Conservation (phyloP, 2,113 vertebrate species). For the Orcinus orca region DNA sequence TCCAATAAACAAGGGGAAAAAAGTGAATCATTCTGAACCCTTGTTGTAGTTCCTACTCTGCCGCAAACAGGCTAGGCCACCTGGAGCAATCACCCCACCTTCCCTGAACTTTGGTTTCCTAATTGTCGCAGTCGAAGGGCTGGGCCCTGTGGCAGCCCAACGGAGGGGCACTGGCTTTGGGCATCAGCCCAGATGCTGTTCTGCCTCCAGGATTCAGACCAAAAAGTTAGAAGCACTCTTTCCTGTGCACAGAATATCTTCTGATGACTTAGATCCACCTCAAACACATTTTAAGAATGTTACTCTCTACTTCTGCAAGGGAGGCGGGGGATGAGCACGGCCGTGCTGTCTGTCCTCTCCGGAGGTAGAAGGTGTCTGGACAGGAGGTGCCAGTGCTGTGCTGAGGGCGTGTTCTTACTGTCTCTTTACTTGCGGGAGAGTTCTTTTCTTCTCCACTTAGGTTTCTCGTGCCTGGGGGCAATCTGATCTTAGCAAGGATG, state of each 20-base stretch:
- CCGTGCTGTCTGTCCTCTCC: too few species aligned
- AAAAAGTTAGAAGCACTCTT: too few species aligned
- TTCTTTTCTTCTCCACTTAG: background rate
- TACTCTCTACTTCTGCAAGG: background rate
- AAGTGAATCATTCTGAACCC: background rate
- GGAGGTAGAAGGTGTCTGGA: background rate
- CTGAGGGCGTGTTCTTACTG: accelerated
- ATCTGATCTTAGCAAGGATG: background rate
- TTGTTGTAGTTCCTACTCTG: too few species aligned
- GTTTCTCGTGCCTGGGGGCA: background rate
- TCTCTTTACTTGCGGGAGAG: background rate
- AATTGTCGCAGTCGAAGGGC: accelerated
- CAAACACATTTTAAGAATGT: too few species aligned
- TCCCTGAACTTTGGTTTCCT: background rate
- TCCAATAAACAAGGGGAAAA: too few species aligned
- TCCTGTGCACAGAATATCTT: background rate
- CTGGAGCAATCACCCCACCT: accelerated
- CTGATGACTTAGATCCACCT: too few species aligned
- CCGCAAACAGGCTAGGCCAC: accelerated
- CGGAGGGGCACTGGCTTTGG: background rate
- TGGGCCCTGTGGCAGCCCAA: accelerated
- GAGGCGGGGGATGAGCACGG: background rate
- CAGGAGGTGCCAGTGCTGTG: background rate
- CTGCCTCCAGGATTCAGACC: too few species aligned
- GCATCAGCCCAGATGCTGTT: background rate